These are phyloP conservation scores for Spheniscus humboldti DNA, from an alignment of 2,797 vertebrate species.

Conservation along the genomic window DNA sequence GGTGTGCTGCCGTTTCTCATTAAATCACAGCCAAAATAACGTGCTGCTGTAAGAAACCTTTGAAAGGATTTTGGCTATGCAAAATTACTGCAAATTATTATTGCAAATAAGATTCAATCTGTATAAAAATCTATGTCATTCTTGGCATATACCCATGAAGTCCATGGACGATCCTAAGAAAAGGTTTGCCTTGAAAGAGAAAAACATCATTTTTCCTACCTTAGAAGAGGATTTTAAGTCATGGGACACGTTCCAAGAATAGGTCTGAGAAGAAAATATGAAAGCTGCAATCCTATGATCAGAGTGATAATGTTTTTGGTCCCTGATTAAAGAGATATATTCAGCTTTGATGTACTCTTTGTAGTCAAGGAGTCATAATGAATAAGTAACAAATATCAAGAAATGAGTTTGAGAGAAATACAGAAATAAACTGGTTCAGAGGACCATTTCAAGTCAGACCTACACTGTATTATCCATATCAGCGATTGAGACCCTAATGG, in stretches of 20 bases:
- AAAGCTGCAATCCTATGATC: slow-evolving; percentile 1
- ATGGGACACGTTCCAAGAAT: slow-evolving; percentile 7
- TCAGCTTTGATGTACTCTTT: slow-evolving; percentile 40
- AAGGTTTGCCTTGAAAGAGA: background rate
- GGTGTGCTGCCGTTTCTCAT: background rate
- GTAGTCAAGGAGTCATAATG: background rate
- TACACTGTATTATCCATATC: background rate
- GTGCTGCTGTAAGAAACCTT: background rate
- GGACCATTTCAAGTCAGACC: background rate
- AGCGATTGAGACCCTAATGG: background rate
- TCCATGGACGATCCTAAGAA: background rate
- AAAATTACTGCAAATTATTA: background rate
- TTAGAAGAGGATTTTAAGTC: background rate
- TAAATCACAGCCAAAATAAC: background rate
- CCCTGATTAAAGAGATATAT: slow-evolving; percentile 47
- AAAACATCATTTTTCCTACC: background rate
- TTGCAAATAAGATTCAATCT: background rate
- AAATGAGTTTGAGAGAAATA: background rate
- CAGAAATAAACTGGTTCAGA: background rate
- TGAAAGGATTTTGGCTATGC: background rate
- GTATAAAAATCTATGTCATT: background rate
- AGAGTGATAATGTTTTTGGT: slow-evolving; percentile 18
- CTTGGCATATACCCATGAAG: background rate
- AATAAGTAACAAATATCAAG: slow-evolving; percentile 5
- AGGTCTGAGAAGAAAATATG: background rate